A percentile compares a stretch with the other conserved stretches of the same genome.
phyloP scores from a whole-genome alignment of 1,140 invertebrate species.

The Coenobita brevimanus region DNA sequence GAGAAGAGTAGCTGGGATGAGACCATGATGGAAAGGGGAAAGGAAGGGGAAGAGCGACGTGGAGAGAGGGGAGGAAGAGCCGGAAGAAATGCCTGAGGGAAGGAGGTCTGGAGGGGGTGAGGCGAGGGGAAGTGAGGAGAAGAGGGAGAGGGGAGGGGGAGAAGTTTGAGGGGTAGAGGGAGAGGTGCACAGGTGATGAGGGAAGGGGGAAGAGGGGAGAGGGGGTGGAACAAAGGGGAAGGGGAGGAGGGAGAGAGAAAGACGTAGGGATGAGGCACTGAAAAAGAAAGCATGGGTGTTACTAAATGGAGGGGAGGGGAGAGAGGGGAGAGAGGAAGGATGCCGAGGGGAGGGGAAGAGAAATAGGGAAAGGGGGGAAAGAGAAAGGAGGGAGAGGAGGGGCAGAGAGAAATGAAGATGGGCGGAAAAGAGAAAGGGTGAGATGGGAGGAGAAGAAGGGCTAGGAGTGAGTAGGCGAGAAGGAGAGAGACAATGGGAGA shows the following conservation, averaged over 20 bases:
- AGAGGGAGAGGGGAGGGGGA: not conserved
- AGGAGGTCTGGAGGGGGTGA: not conserved
- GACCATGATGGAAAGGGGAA: not conserved
- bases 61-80: not conserved
- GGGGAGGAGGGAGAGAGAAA: not conserved
- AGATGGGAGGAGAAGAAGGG: not conserved
- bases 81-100: not conserved
- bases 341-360: not conserved
- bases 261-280: no score
- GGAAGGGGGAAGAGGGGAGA: not conserved
- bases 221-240: not conserved
- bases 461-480: not conserved
- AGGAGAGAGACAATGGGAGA: not conserved
- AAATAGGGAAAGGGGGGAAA: not conserved
- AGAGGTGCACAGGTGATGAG: not conserved
- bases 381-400: not conserved
- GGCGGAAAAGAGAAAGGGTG: not conserved
- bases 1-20: not conserved
- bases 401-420: not conserved
- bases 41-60: not conserved
- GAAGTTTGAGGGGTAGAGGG: not conserved
- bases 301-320: not conserved
- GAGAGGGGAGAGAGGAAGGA: not conserved
- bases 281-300: no score
- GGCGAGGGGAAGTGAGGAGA: not conserved